Conservation (phyloP, 1,140 invertebrate genomes). For the Procambarus virginalis region DNA sequence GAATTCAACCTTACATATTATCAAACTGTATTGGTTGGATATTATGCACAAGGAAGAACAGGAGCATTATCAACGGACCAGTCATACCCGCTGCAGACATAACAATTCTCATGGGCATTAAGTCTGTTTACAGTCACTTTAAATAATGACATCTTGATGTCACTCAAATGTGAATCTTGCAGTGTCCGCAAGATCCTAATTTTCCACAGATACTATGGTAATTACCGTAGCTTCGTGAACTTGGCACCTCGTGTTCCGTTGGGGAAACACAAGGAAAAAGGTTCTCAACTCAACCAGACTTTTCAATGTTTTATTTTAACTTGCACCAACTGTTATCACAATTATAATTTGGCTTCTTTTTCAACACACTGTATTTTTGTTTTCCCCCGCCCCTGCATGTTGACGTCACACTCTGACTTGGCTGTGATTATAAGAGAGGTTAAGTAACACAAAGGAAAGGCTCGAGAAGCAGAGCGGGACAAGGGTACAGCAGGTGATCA, state of each 20-base stretch:
- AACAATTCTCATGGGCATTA: not conserved
- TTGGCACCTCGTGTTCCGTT: not conserved
- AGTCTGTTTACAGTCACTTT: not conserved
- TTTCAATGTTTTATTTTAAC: not conserved
- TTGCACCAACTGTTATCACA: slow-evolving; percentile 6
- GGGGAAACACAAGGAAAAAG: not conserved
- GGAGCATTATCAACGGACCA: slow-evolving; percentile 23
- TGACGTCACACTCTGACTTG: not conserved
- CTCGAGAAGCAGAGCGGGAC: not conserved
- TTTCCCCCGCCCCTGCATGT: not conserved
- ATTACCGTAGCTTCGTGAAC: not conserved
- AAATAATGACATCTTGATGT: not conserved
- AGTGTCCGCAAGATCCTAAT: not conserved
- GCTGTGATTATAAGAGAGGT: not conserved
- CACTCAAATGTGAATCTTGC: not conserved
- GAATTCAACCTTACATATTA: slow-evolving; percentile 38
- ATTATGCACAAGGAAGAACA: slow-evolving; percentile 35
- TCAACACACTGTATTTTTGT: not conserved
- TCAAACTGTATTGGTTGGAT: slow-evolving; percentile 23
- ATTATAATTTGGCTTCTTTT: not conserved
- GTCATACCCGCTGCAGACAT: slow-evolving; percentile 18
- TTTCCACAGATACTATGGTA: not conserved
- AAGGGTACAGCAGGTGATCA: not conserved
- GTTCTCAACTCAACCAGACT: not conserved
- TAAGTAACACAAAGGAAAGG: not conserved